Evolutionary conservation across 2,113 vertebrate species (phyloP), one percentile per base, ranked within the genome.

Genomic region (Oryzias woworae): DNA sequence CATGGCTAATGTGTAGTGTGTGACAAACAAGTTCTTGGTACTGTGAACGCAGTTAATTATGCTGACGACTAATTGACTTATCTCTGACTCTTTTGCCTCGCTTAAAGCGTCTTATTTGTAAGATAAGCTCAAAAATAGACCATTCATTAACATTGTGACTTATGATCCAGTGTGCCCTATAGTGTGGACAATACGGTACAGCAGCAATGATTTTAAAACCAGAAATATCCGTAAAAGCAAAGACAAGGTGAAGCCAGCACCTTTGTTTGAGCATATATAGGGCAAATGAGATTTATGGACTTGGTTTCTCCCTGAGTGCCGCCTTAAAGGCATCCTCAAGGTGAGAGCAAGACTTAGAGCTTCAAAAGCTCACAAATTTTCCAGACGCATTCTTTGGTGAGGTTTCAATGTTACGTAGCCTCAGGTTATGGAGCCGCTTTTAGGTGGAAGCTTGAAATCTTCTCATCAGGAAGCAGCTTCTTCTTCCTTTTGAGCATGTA

Each of bases 271-370:
- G 50, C 20, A 24, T 61, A 74, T 77, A 71, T 79, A 66, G 61
- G 67, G 79, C 58, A 59, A 72, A 71, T 69, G 46, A 64, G 26
- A 66, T 71, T 58, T 68, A 8, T 2, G 74, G 16, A 51, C 53
- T 28, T 17, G 55, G 16, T 62, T 53, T 53, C 48, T 61, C 3
- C 1, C 16, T 17, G 66, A 68, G 50, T 50, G 43, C 46, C 31
- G 66, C 47, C 20, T 28, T 15, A 14, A 58, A 46, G n/a, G 26
- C 63, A 57, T 61, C 12, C 6, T 3, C 52, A 13, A 14, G 22
- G 48, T 14, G 1, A 1, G 58, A 69, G 77, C 64, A 13, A 53
- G 46, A 44, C 69, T 41, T 3, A 46, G 26, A 79, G 61, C 57
- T 57, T 53, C 55, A 50, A 23, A 59, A 28, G 53, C 52, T 58